Base-by-base conservation (phyloP, 2,113 vertebrate genomes). In the Plecotus auritus region DNA sequence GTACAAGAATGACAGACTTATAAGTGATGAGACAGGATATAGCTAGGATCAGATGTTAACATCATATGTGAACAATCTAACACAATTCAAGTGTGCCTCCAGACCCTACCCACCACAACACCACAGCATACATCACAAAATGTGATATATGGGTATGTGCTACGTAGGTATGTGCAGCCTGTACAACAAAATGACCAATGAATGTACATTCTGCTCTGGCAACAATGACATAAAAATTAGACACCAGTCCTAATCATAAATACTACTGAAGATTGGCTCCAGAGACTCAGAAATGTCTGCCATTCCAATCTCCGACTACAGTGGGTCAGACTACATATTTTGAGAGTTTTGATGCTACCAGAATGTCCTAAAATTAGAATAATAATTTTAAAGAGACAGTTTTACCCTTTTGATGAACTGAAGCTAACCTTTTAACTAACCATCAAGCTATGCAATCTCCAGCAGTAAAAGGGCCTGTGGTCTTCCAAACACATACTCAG, bases 11-110 rank as follows among this genome's bases (percentile, higher is more conserved):
- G 82, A 73, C 54, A 94, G 82, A 83, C 70, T 86, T 85, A 9
- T 78, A 95, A 96, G 93, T 85, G 67, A 95, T 90, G 67, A 92
- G 91, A 85, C 6, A 85, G 59, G 67, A 88, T 91, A 83, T 35
- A 86, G 47, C 61, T 91, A 78, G 28, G 89, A 92, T 90, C 85
- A 85, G 56, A 78, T n/a, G 28, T 73, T 67, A 96, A 83, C 70
- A 72, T 96, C 73, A 86, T 49, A 91, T 93, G 54, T 64, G 69
- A 93, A 88, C 61, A 88, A 90, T 84, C 14, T 73, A 83, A 90
- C 73, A 90, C 32, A 93, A 95, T 28, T 92, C 66, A 64, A 92
- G 85, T 56, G 35, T 82, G 45, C 59, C 76, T 93, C 37, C n/a
- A 81, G 64, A 59, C 12, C 14, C 32, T 78, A 54, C 40, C 61